Conservation (phyloP, 2,797 vertebrate species). For the Pseudopleuronectes americanus region DNA sequence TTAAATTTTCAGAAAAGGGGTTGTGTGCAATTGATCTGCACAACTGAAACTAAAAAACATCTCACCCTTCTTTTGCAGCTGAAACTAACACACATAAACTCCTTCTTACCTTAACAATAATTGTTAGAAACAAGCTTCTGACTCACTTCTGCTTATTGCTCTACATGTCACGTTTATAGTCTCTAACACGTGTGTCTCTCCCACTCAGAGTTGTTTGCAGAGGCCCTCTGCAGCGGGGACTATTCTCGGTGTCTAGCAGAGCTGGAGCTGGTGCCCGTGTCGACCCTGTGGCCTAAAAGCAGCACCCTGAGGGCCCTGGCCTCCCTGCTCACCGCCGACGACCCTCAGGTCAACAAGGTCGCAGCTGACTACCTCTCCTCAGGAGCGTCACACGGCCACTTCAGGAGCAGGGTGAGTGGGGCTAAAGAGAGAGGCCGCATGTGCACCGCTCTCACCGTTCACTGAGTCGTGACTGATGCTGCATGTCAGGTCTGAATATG, state of each 20-base stretch:
- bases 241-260: slow-evolving; percentile 80
- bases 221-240: slow-evolving; percentile 84
- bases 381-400: slow-evolving; percentile 84
- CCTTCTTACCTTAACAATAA: not conserved
- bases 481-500: slow-evolving; percentile 24
- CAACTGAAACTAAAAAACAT: not conserved
- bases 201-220: slow-evolving; percentile 84
- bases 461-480: not conserved
- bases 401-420: slow-evolving; percentile 90
- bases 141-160: not conserved
- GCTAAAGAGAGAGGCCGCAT: not conserved
- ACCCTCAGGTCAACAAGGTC: slow-evolving; percentile 85
- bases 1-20: too few species aligned
- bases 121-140: not conserved
- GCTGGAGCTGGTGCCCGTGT: slow-evolving; percentile 82
- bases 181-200: not conserved
- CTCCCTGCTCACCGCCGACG: slow-evolving; percentile 86
- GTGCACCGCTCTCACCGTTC: not conserved
- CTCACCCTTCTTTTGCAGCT: too few species aligned
- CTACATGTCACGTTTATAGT: not conserved
- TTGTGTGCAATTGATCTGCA: not conserved
- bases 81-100: not conserved
- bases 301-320: slow-evolving; percentile 88
- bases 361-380: slow-evolving; percentile 85
- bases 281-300: slow-evolving; percentile 83